Evolutionary conservation across 2,113 vertebrate species (phyloP).

Genomic region (Mustelus asterias): DNA sequence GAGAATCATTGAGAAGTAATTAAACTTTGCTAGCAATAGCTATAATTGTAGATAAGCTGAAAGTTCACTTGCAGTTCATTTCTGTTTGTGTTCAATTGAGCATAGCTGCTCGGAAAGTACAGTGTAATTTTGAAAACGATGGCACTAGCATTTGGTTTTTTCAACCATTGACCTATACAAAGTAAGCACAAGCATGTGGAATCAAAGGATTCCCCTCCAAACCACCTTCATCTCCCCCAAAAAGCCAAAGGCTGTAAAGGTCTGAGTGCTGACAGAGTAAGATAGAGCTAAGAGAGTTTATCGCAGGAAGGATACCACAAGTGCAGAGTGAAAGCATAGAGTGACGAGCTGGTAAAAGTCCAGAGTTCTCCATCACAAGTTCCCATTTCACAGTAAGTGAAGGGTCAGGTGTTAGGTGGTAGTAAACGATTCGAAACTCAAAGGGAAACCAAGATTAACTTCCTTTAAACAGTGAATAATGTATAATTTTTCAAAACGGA

Average conservation of each 20-base stretch:
- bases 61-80: conserved; percentile 29
- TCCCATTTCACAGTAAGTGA: background rate
- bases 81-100: conserved; percentile 11
- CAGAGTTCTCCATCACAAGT: background rate
- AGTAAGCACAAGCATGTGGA: background rate
- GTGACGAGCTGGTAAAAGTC: too few relatives aligned
- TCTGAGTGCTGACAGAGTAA: background rate
- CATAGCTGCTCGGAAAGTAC: background rate
- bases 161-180: background rate
- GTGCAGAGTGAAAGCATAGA: background rate
- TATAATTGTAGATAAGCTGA: background rate
- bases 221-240: background rate
- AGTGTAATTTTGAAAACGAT: background rate
- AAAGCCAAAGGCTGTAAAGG: background rate
- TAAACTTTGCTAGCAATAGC: background rate
- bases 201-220: background rate
- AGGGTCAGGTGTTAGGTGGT: background rate
- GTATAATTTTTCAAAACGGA: background rate
- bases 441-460: background rate
- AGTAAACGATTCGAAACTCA: background rate
- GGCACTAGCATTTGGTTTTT: background rate
- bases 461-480: background rate
- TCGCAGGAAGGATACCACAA: background rate
- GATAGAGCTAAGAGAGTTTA: background rate
- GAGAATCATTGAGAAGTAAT: background rate